Evolutionary conservation across 2,888 invertebrate species (phyloP).

Genomic region (Amorpha juglandis): DNA sequence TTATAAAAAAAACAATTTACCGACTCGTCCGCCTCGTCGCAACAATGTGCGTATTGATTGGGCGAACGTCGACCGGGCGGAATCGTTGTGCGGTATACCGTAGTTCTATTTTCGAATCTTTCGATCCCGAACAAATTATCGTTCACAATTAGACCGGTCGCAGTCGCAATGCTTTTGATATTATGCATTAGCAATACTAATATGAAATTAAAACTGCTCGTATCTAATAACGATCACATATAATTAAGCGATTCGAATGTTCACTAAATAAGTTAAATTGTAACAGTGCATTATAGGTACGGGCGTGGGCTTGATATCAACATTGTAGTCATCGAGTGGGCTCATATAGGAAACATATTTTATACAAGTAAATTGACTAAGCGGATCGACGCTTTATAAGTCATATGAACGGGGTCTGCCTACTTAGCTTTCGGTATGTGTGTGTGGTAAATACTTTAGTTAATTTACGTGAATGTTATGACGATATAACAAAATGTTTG

Average conservation of each 20-base stretch:
- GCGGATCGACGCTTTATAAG: slow-evolving; percentile 40
- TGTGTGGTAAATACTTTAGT: slow-evolving; percentile 33
- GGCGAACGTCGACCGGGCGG: slow-evolving; percentile 50
- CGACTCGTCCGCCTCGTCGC: slow-evolving; percentile 49
- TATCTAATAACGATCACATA: slow-evolving; percentile 35
- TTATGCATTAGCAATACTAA: slow-evolving; percentile 35
- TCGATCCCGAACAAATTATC: slow-evolving; percentile 56
- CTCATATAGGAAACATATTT: slow-evolving; percentile 43
- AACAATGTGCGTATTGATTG: slow-evolving; percentile 72
- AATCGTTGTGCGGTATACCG: slow-evolving; percentile 46
- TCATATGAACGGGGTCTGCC: slow-evolving; percentile 28
- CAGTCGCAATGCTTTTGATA: slow-evolving; percentile 43
- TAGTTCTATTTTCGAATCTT: slow-evolving; percentile 64
- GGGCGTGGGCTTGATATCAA: slow-evolving; percentile 33
- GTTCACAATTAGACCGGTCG: slow-evolving; percentile 47
- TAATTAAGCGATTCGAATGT: slow-evolving; percentile 45
- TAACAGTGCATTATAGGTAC: background rate
- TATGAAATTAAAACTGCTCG: slow-evolving; percentile 40
- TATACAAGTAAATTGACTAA: slow-evolving; percentile 39
- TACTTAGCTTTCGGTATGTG: slow-evolving; percentile 25
- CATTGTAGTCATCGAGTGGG: slow-evolving; percentile 37
- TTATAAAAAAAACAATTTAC: slow-evolving; percentile 48
- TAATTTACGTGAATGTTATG: slow-evolving; percentile 43
- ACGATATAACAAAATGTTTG: slow-evolving; percentile 35
- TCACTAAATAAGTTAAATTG: slow-evolving; percentile 12